These are phyloP conservation scores for Crypturellus tataupa DNA, from an alignment of 2,797 vertebrate genomes.

Conservation along the genomic window DNA sequence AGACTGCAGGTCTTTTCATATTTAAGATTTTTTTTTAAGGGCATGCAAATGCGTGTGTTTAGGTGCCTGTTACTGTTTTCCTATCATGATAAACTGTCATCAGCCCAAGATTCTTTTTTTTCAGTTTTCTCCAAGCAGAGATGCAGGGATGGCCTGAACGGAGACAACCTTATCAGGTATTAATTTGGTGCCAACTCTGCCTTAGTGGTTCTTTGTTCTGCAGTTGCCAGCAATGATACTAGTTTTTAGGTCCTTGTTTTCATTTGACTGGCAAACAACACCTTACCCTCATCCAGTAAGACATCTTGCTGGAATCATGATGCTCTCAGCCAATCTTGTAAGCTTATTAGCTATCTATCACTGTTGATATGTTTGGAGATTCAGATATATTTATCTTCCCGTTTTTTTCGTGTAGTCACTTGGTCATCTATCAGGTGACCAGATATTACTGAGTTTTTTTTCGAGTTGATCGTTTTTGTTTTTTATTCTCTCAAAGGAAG, in stretches of 20 bases:
- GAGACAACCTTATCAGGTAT: background rate
- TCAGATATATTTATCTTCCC: background rate
- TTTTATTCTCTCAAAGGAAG: background rate
- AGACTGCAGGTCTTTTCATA: background rate
- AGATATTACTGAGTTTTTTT: background rate
- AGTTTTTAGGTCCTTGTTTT: background rate
- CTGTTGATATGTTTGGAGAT: background rate
- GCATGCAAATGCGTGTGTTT: background rate
- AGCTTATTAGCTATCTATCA: background rate
- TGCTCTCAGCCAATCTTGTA: background rate
- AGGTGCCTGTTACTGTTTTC: background rate
- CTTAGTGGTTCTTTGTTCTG: background rate
- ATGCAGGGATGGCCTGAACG: background rate
- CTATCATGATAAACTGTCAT: background rate
- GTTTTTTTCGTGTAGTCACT: background rate
- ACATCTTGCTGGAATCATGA: background rate
- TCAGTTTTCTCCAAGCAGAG: background rate
- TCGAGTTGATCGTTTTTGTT: background rate
- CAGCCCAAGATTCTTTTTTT: background rate
- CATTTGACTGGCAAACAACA: background rate
- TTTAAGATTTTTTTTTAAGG: background rate
- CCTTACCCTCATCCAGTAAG: background rate
- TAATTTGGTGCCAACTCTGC: background rate
- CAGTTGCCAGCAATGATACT: background rate
- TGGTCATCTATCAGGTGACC: background rate